phyloP scores from a whole-genome alignment of 2,113 vertebrate species.

The Nycticebus coucang region DNA sequence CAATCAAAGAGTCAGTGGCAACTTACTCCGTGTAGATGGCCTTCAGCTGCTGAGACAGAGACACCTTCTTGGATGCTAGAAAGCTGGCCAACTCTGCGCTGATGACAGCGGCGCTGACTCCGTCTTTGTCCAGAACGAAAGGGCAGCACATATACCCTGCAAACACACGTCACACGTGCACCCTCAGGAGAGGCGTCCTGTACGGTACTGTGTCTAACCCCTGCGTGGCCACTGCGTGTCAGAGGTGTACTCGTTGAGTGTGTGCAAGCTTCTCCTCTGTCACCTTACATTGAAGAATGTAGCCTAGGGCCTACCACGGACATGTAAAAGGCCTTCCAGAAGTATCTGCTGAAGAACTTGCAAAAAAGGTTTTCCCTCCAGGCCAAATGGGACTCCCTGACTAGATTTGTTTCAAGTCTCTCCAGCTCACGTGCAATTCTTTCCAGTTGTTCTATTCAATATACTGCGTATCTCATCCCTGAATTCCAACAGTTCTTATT shows the following conservation, averaged over 20 bases:
- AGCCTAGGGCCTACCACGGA: not conserved
- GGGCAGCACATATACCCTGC: constrained; percentile 98
- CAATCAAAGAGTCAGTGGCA: not conserved
- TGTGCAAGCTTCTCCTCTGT: not conserved
- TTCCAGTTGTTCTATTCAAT: not conserved
- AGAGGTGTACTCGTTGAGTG: no score
- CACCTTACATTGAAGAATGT: not conserved
- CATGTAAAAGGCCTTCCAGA: not conserved
- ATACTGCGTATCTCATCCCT: not conserved
- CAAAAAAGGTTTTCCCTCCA: not conserved
- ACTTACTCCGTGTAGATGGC: constrained; percentile 95
- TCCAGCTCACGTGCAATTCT: not conserved
- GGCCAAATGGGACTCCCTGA: not conserved
- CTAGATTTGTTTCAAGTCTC: no score
- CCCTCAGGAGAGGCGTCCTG: not conserved
- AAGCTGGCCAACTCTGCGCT: constrained; percentile 93
- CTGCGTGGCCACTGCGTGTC: rapidly evolving
- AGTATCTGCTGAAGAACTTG: not conserved
- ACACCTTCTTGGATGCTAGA: constrained; percentile 89
- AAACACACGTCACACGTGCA: not conserved
- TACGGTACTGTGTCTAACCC: not conserved
- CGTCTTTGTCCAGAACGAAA: constrained; percentile 97
- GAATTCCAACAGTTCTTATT: not conserved
- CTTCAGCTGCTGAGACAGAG: constrained; percentile 92
- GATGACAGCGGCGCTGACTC: constrained; percentile 96